A percentile compares a stretch with the other conserved stretches of the same genome.
These are phyloP conservation scores for Donacobius atricapilla DNA, from an alignment of 2,113 vertebrate species.

Conservation along the genomic window DNA sequence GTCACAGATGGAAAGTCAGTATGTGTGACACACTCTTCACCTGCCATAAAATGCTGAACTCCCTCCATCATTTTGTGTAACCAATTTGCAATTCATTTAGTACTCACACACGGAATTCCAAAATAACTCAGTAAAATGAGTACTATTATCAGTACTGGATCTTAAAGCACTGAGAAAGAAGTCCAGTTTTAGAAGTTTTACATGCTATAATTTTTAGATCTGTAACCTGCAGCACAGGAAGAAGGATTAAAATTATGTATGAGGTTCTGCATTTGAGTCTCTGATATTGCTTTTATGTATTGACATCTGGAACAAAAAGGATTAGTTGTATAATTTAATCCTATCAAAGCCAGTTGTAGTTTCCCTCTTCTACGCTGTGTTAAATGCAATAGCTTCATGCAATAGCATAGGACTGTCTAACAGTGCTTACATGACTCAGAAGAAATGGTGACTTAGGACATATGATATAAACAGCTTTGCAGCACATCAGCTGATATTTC, in stretches of 20 bases:
- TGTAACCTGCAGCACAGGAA: not conserved
- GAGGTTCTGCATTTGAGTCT: not conserved
- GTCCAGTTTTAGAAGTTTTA: not conserved
- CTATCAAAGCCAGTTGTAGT: not conserved
- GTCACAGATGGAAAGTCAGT: not conserved
- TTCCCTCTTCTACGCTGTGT: not conserved
- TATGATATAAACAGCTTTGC: not conserved
- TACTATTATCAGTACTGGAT: not conserved
- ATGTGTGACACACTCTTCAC: not conserved
- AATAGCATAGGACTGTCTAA: not conserved
- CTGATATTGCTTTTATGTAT: constrained; percentile 19
- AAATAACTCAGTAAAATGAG: constrained; percentile 19
- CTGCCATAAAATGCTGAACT: not conserved
- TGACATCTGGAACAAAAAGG: constrained; percentile 30
- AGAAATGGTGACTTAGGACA: not conserved
- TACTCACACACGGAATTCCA: not conserved
- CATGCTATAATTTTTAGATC: not conserved
- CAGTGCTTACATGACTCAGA: not conserved
- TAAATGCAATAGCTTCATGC: not conserved
- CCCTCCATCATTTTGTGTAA: not conserved
- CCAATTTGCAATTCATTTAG: not conserved
- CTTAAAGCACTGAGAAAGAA: not conserved
- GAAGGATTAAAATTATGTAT: not conserved
- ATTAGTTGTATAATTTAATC: constrained; percentile 45
- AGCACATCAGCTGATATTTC: not conserved